These are phyloP conservation scores for Engystomops pustulosus DNA, from an alignment of 2,113 vertebrate species.

Conservation along the genomic window DNA sequence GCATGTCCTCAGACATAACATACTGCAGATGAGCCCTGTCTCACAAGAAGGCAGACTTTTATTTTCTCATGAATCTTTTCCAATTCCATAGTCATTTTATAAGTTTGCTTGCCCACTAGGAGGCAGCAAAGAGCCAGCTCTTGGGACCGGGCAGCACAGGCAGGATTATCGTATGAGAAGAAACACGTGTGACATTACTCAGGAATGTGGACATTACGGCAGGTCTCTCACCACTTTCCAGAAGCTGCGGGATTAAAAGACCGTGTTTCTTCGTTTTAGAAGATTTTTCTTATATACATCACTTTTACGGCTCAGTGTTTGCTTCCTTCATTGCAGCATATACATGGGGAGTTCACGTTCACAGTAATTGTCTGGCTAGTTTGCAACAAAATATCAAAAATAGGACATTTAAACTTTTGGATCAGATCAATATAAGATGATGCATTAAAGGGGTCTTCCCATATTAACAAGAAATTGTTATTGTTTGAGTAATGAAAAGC, in stretches of 20 bases:
- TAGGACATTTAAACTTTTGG: too few relatives aligned
- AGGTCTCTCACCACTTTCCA: background rate
- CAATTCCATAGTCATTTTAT: background rate
- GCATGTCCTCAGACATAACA: background rate
- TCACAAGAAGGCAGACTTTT: background rate
- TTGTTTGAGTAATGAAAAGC: too few relatives aligned
- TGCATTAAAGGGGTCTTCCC: too few relatives aligned
- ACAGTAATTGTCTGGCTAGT: too few relatives aligned
- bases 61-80: background rate
- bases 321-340: background rate
- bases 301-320: too few relatives aligned
- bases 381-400: too few relatives aligned
- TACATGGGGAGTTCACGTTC: too few relatives aligned
- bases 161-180: background rate
- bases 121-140: conserved; percentile 3
- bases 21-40: background rate
- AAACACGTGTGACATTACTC: conserved; percentile 13
- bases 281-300: too few relatives aligned
- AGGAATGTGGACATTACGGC: background rate
- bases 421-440: too few relatives aligned
- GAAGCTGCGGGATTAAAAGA: background rate
- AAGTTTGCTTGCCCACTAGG: background rate
- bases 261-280: too few relatives aligned
- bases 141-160: background rate
- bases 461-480: too few relatives aligned